Conservation (phyloP, 2,113 vertebrate genomes). For the Triplophysa siluroides region DNA sequence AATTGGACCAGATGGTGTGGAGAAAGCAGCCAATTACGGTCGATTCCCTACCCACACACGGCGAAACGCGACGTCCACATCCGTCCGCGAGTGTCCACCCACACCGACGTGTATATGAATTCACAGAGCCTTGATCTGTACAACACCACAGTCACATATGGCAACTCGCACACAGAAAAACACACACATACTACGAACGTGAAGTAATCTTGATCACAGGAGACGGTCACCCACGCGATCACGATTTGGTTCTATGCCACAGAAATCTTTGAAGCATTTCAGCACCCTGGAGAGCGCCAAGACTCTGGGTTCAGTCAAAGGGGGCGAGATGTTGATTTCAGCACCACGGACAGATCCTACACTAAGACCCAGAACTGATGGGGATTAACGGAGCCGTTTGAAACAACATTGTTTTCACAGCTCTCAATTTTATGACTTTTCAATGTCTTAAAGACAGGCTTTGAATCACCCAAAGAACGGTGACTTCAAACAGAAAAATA, state of each 20-base stretch:
- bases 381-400: background rate
- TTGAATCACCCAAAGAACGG: background rate
- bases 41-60: conserved; percentile 27
- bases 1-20: conserved; percentile 65
- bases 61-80: conserved; percentile 21
- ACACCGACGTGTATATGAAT: background rate
- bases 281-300: conserved; percentile 27
- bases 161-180: background rate
- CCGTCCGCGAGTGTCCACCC: background rate
- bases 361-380: too few relatives aligned
- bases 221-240: background rate
- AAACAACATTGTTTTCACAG: background rate
- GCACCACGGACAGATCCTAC: conserved; percentile 18
- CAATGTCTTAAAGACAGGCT: background rate
- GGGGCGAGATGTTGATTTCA: background rate
- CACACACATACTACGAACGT: background rate
- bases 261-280: conserved; percentile 1
- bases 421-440: background rate
- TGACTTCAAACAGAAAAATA: background rate
- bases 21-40: conserved; percentile 60
- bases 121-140: background rate
- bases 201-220: background rate
- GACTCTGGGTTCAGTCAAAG: background rate
- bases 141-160: background rate
- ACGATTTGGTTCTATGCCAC: background rate